A percentile compares a stretch with the other conserved stretches of the same genome.
These are phyloP conservation scores for Miltochrista miniata DNA, from an alignment of 2,888 invertebrate genomes.

Conservation along the genomic window DNA sequence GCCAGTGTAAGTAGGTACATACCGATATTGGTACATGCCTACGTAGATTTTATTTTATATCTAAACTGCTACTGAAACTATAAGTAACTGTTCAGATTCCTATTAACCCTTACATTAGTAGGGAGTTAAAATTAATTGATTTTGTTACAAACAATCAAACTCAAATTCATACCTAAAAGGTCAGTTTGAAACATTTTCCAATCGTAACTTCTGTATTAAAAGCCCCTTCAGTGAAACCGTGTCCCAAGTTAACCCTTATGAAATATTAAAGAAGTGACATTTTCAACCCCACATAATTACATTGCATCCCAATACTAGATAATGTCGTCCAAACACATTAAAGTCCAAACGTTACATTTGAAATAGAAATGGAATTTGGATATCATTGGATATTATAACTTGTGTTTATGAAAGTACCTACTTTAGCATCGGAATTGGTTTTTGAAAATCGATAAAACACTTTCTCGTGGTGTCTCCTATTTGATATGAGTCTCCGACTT, in stretches of 20 bases:
- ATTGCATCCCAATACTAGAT: conserved; percentile 46
- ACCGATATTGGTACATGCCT: no score
- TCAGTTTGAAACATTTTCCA: conserved; percentile 30
- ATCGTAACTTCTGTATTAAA: conserved; percentile 31
- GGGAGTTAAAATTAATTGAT: conserved; percentile 1
- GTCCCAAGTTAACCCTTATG: conserved; percentile 41
- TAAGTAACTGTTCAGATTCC: not conserved
- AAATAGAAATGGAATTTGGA: conserved; percentile 43
- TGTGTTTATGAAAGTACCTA: conserved; percentile 46
- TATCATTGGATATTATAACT: conserved; percentile 44
- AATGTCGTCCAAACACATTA: conserved; percentile 63
- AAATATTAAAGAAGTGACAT: conserved; percentile 57
- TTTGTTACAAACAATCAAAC: conserved; percentile 1
- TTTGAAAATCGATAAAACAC: not conserved
- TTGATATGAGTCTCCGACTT: no score
- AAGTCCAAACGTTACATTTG: conserved; percentile 52
- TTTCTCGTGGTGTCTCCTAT: not conserved
- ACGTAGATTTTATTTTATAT: not conserved
- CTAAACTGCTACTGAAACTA: not conserved
- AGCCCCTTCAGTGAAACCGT: conserved; percentile 23
- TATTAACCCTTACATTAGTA: not conserved
- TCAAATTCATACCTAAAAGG: conserved; percentile 12
- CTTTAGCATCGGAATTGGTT: conserved; percentile 22
- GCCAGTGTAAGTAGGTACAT: no score
- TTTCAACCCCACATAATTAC: conserved; percentile 61